Evolutionary conservation across 2,797 vertebrate genomes (phyloP), one percentile per base, ranked within the genome.

Genomic region (Poecilia gillii): DNA sequence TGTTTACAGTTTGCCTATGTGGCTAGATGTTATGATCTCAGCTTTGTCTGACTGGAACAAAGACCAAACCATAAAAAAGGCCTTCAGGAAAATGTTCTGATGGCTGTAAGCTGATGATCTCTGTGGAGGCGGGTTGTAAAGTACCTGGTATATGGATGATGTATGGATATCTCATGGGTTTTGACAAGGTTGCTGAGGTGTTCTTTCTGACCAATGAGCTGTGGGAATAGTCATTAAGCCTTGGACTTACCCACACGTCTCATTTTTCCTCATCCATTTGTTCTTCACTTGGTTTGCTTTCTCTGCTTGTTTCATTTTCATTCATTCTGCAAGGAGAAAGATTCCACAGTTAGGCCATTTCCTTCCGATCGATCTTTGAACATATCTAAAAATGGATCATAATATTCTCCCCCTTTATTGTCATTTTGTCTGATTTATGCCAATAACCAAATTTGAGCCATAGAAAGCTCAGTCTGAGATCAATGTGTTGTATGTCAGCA

Each of bases 311-410:
- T 72, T 55, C 49, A 14, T 62, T 45, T 53, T 33, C 9, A 46
- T 70, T 75, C 36, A 25, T n/a, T 6, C 73, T 51, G 43, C 57
- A n/a, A 49, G 45, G 85, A 59, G 57, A 64, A 20, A 14, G 51
- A 64, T 72, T 70, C 31, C 71, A 51, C 31, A 51, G 75, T 49
- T 68, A 36, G 66, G 73, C 80, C 78, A 78, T 81, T 43, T 78
- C 76, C 39, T 75, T 73, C 51, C 81, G 77, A 70, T 82, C 82
- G 76, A 70, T 83, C 79, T 76, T n/a, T 25, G n/a, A 79, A 68
- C 41, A 47, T 47, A 71, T 87, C 86, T 91, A 91, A 92, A 93
- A 93, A 91, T 91, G 90, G 87, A 84, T 76, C 84, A 87, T 74
- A 47, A 76, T 74, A 76, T 53, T 25, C 23, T 8, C 23, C 23